A percentile compares a stretch with the other conserved stretches of the same genome.
phyloP scores from a whole-genome alignment of 2,888 invertebrate species.

The Aporophyla lueneburgensis region DNA sequence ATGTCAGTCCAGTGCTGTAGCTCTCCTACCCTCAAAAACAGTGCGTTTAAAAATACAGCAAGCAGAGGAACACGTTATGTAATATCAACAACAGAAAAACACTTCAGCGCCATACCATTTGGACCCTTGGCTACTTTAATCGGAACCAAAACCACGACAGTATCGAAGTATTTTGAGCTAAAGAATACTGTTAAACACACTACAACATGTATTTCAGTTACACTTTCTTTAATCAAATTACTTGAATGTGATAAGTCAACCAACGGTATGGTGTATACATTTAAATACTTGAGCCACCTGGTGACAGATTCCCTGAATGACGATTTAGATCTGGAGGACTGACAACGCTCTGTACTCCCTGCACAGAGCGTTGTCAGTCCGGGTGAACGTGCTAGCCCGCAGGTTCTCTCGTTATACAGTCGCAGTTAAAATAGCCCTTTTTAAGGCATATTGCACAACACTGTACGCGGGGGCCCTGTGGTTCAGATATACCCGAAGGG shows the following conservation, averaged over 20 bases:
- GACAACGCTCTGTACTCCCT: too few relatives aligned
- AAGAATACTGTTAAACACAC: constrained; percentile 5
- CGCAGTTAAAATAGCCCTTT: too few relatives aligned
- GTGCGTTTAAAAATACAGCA: background rate
- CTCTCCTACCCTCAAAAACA: background rate
- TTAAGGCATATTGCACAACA: too few relatives aligned
- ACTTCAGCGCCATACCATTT: constrained; percentile 38
- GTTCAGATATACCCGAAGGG: too few relatives aligned
- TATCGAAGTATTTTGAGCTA: background rate
- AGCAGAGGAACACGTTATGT: constrained; percentile 1
- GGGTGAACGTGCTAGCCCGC: too few relatives aligned
- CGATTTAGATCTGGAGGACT: too few relatives aligned
- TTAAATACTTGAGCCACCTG: too few relatives aligned
- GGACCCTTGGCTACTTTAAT: constrained; percentile 30
- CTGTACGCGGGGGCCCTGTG: too few relatives aligned
- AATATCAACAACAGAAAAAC: background rate
- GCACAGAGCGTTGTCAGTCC: too few relatives aligned
- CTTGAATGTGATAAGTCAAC: constrained; percentile 57
- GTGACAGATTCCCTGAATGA: too few relatives aligned
- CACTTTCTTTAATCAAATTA: constrained; percentile 9
- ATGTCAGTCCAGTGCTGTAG: background rate
- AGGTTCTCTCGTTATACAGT: too few relatives aligned
- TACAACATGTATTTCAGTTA: background rate
- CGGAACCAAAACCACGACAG: background rate
- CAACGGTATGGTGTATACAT: constrained; percentile 67